Conservation (phyloP, 2,113 vertebrate species). For the Pollimyrus isidori region DNA sequence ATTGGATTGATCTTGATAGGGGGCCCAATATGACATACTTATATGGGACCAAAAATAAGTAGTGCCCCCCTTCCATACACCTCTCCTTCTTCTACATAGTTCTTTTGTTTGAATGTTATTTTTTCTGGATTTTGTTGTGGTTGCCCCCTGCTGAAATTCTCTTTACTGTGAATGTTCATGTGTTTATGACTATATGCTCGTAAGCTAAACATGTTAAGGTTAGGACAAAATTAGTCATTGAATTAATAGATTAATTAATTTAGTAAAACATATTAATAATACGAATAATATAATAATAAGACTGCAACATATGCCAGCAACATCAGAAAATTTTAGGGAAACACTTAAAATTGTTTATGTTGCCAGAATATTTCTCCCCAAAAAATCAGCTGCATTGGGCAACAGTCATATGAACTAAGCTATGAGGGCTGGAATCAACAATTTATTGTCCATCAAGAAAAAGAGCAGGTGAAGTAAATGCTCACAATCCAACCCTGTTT, state of each 20-base stretch:
- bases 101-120: neutral
- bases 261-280: neutral
- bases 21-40: neutral
- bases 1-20: neutral
- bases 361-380: neutral
- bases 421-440: neutral
- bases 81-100: neutral
- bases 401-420: neutral
- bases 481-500: neutral
- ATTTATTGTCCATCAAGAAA: neutral
- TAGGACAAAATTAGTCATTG: neutral
- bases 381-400: neutral
- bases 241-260: neutral
- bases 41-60: neutral
- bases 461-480: neutral
- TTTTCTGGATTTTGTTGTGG: neutral
- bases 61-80: neutral
- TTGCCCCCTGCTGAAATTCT: neutral
- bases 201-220: neutral
- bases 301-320: neutral
- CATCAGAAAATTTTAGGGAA: neutral
- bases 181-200: neutral
- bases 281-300: too few species aligned
- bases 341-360: neutral
- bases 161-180: neutral